Evolutionary conservation across 2,113 vertebrate genomes (phyloP).

Genomic region (Eudyptes chrysolophus): DNA sequence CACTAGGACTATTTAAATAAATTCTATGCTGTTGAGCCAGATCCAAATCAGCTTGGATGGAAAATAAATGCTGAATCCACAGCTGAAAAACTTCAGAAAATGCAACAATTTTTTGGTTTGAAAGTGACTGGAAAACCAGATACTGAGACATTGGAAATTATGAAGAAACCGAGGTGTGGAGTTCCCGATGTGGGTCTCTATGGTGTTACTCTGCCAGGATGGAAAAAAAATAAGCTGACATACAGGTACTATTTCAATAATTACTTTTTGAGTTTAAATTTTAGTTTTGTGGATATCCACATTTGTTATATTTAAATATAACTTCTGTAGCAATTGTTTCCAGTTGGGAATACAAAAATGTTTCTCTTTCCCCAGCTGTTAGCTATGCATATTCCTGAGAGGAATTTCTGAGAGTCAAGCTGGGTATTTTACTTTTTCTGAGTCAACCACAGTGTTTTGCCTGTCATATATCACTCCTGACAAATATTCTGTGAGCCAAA

Average conservation of each 20-base stretch:
- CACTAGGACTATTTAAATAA: constrained; percentile 70
- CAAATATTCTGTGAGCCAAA: background rate
- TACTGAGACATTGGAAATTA: constrained; percentile 65
- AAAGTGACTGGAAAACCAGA: constrained; percentile 74
- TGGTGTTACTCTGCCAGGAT: constrained; percentile 73
- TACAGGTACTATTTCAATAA: constrained; percentile 73
- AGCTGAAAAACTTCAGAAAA: constrained; percentile 69
- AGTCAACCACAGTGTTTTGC: background rate
- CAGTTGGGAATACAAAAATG: background rate
- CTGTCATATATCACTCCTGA: background rate
- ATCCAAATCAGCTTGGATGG: constrained; percentile 56
- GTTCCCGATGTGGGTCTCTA: constrained; percentile 74
- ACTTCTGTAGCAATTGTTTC: background rate
- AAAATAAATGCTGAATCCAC: constrained; percentile 32
- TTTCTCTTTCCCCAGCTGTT: background rate
- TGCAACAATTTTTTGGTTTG: constrained; percentile 79
- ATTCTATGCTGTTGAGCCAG: constrained; percentile 69
- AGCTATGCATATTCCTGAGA: background rate
- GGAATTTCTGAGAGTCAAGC: background rate
- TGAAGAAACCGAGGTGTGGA: constrained; percentile 77
- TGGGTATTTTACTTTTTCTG: background rate
- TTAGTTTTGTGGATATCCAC: background rate
- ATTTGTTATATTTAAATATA: background rate
- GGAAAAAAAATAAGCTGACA: constrained; percentile 71
- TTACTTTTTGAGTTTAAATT: background rate